Evolutionary conservation across 2,797 vertebrate species (phyloP).

Genomic region (Sebastes diaconus): DNA sequence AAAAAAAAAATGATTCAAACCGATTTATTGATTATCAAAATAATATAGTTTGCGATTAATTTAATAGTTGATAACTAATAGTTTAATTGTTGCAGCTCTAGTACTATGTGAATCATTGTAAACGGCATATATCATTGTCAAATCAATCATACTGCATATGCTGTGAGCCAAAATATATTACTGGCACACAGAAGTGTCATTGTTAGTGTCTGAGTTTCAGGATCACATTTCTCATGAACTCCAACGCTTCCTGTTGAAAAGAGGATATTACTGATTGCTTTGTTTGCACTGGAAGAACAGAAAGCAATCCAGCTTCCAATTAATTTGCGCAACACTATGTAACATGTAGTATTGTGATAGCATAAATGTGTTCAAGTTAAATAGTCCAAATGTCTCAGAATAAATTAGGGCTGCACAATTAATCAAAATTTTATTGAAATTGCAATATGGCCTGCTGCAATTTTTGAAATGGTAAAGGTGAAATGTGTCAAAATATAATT

Average conservation of each 20-base stretch:
- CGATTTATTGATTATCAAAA: too few species aligned
- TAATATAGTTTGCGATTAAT: too few species aligned
- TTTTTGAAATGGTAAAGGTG: too few species aligned
- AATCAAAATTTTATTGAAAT: too few species aligned
- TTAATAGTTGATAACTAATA: too few species aligned
- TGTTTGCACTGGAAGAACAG: slow-evolving; percentile 4
- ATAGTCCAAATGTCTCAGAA: not conserved
- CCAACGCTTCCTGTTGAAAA: slow-evolving; percentile 1
- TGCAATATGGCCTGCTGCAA: too few species aligned
- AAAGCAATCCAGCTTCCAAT: not conserved
- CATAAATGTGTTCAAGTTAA: not conserved
- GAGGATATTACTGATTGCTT: not conserved
- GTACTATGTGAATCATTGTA: not conserved
- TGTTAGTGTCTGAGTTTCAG: not conserved
- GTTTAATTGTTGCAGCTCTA: too few species aligned
- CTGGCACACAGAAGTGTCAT: not conserved
- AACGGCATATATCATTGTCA: not conserved
- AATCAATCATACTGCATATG: not conserved
- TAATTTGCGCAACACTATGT: not conserved
- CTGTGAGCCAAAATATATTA: not conserved
- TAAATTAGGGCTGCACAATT: too few species aligned
- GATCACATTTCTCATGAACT: not conserved
- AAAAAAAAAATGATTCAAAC: too few species aligned
- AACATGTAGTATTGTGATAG: not conserved
- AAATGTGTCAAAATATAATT: too few species aligned